phyloP scores from a whole-genome alignment of 2,797 vertebrate genomes.

The Cyprinella venusta region DNA sequence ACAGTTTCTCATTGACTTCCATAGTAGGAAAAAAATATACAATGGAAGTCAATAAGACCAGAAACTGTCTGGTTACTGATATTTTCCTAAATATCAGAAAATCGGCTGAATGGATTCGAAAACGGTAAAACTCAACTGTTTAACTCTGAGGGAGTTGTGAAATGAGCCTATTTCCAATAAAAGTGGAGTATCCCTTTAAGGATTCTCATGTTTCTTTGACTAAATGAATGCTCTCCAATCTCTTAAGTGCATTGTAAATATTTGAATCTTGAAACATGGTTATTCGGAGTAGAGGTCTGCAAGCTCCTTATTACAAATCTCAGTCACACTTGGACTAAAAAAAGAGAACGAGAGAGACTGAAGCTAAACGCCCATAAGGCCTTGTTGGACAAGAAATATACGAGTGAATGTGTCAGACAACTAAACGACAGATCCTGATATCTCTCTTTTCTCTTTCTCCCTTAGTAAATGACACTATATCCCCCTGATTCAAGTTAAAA shows the following conservation, averaged over 20 bases:
- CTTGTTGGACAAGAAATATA: conserved; percentile 39
- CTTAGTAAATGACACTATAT: conserved; percentile 28
- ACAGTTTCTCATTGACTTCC: too few relatives aligned
- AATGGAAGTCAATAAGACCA: too few relatives aligned
- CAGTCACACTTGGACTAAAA: conserved; percentile 29
- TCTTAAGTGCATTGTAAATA: conserved; percentile 2
- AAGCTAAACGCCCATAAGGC: conserved; percentile 46
- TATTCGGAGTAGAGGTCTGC: conserved; percentile 25
- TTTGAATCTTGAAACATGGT: conserved; percentile 8
- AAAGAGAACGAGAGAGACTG: conserved; percentile 29
- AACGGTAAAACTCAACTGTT: too few relatives aligned
- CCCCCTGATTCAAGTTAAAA: conserved; percentile 11
- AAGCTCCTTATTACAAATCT: conserved; percentile 40
- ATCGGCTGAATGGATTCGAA: too few relatives aligned
- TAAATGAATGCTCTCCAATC: background rate
- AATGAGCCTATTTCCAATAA: too few relatives aligned
- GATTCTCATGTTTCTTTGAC: background rate
- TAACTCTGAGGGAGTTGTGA: too few relatives aligned
- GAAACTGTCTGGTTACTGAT: too few relatives aligned
- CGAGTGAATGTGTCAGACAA: conserved; percentile 34
- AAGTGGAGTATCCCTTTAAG: too few relatives aligned
- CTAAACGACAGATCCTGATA: background rate
- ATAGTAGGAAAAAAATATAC: too few relatives aligned
- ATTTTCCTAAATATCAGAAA: too few relatives aligned
- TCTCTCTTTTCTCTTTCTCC: conserved; percentile 20